phyloP scores from a whole-genome alignment of 1,140 invertebrate species.

The Ericerus pela region DNA sequence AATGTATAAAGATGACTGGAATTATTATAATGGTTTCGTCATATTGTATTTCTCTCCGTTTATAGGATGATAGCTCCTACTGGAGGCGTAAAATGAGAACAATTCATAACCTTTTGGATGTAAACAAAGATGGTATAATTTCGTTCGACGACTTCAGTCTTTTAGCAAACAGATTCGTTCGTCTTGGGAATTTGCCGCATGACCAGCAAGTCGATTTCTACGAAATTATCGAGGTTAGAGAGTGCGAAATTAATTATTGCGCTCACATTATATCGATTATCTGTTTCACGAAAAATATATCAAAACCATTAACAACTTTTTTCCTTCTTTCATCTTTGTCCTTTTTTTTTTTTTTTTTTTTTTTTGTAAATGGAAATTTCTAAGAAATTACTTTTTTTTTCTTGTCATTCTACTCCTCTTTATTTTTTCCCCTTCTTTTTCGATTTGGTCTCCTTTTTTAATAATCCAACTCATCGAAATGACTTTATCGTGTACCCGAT shows the following conservation, averaged over 20 bases:
- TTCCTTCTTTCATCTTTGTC: neutral
- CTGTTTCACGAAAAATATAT: neutral
- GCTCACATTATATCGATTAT: neutral
- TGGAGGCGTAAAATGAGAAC: slow-evolving; percentile 80
- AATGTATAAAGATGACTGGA: no score
- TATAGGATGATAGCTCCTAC: neutral
- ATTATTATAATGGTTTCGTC: no score
- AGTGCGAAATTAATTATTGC: neutral
- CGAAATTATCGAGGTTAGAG: slow-evolving; percentile 20
- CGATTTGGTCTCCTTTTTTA: no score
- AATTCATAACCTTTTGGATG: slow-evolving; percentile 58
- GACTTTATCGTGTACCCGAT: no score
- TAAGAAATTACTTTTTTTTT: neutral
- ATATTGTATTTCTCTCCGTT: no score
- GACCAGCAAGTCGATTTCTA: slow-evolving; percentile 22
- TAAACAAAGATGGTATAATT: slow-evolving; percentile 70
- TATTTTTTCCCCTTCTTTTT: no score
- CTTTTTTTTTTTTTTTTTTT: neutral
- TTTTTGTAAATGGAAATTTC: neutral
- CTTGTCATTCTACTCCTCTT: neutral
- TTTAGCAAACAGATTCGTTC: slow-evolving; percentile 51
- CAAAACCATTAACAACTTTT: neutral
- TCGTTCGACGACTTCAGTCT: slow-evolving; percentile 64
- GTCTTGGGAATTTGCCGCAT: slow-evolving; percentile 42
- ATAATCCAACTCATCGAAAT: no score